Conservation (phyloP, 2,797 vertebrate species). For the Potorous gilbertii region DNA sequence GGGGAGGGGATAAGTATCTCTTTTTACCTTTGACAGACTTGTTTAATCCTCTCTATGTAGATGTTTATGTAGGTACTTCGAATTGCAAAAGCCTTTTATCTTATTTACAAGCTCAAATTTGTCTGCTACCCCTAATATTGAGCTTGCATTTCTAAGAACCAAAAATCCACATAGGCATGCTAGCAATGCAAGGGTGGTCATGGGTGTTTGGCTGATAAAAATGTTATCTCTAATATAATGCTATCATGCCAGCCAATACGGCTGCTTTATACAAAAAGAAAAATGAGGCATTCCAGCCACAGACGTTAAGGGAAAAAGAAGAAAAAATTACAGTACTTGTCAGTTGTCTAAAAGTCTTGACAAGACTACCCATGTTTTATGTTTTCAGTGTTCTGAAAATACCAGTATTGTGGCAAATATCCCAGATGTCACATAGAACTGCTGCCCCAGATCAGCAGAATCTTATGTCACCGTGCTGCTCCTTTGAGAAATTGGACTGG, state of each 20-base stretch:
- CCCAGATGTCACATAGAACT: constrained; percentile 14
- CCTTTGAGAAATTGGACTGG: constrained; percentile 53
- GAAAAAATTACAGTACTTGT: constrained; percentile 50
- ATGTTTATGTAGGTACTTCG: constrained; percentile 81
- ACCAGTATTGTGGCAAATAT: constrained; percentile 54
- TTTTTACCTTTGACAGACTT: constrained; percentile 80
- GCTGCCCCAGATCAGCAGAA: constrained; percentile 71
- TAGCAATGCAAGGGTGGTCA: constrained; percentile 73
- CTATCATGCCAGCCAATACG: constrained; percentile 62
- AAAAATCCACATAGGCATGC: constrained; percentile 82
- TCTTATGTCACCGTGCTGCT: constrained; percentile 67
- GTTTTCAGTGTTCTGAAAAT: constrained; percentile 79
- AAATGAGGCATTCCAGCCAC: constrained; percentile 70
- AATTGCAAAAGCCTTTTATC: constrained; percentile 82
- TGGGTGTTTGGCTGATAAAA: constrained; percentile 63
- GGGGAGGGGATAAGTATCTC: constrained; percentile 62
- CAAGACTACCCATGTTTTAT: constrained; percentile 43
- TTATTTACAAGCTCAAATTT: constrained; percentile 77
- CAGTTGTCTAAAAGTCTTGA: constrained; percentile 57
- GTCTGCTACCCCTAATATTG: constrained; percentile 77
- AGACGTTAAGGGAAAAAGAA: constrained; percentile 56
- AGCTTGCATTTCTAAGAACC: constrained; percentile 84
- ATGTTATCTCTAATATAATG: constrained; percentile 68
- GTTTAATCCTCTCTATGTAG: constrained; percentile 81
- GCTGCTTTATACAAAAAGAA: constrained; percentile 65